Conservation (phyloP, 2,888 invertebrate species). For the Pyrrhosoma nymphula region DNA sequence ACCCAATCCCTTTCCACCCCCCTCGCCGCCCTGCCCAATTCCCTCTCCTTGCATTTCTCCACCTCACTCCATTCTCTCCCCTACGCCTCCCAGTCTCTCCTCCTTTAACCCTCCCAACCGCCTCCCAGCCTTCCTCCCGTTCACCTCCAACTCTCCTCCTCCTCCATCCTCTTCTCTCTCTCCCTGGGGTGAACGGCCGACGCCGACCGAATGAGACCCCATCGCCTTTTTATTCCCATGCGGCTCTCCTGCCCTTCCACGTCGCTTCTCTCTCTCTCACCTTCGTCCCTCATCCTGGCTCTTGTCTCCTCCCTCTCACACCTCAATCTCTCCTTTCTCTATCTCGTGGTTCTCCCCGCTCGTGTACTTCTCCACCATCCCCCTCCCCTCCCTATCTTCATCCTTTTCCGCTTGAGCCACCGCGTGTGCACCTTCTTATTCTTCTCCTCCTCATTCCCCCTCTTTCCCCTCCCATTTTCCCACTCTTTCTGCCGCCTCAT, state of each 20-base stretch:
- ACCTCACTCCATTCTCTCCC: too few species aligned
- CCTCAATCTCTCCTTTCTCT: constrained; percentile 34
- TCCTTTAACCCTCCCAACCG: too few species aligned
- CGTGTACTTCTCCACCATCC: constrained; percentile 69
- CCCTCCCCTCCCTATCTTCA: constrained; percentile 37
- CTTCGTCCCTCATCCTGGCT: constrained; percentile 64
- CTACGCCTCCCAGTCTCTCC: constrained; percentile 62
- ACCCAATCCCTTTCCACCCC: not conserved
- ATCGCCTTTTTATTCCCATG: constrained; percentile 70
- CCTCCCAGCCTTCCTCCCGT: not conserved
- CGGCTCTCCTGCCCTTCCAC: constrained; percentile 67
- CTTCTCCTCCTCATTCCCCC: not conserved
- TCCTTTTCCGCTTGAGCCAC: not conserved
- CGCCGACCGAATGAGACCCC: constrained; percentile 72
- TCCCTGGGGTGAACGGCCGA: constrained; percentile 64
- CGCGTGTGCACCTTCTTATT: not conserved
- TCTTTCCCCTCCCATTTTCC: not conserved
- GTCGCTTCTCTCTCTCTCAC: constrained; percentile 69
- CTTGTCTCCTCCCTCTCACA: constrained; percentile 68
- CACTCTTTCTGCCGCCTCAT: constrained; percentile 45
- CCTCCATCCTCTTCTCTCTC: constrained; percentile 40
- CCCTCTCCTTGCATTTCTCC: constrained; percentile 44
- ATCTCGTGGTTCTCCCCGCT: constrained; percentile 57
- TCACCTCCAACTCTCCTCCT: constrained; percentile 68
- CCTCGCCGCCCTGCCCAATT: constrained; percentile 21